These are phyloP conservation scores for Sylvia atricapilla DNA, from an alignment of 2,113 vertebrate species.

Conservation along the genomic window DNA sequence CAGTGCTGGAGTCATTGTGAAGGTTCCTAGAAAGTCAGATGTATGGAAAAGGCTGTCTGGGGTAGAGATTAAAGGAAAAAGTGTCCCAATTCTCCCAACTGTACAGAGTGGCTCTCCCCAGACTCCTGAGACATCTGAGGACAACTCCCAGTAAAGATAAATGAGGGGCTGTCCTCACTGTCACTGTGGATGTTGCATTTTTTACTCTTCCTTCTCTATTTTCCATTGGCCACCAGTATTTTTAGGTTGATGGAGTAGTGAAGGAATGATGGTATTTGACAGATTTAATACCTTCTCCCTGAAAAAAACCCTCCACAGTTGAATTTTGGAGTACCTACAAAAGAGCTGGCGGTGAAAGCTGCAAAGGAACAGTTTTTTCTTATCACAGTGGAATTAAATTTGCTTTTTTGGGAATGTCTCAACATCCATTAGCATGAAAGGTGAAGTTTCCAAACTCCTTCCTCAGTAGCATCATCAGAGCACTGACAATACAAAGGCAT, in stretches of 20 bases:
- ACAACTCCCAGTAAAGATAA: background rate
- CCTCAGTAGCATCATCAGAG: background rate
- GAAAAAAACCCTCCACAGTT: accelerated
- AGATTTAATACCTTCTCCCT: background rate
- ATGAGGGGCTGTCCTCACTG: background rate
- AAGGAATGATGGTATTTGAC: background rate
- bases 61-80: background rate
- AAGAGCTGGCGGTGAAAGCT: background rate
- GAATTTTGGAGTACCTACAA: background rate
- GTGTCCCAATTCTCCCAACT: background rate
- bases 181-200: background rate
- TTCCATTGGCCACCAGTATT: background rate
- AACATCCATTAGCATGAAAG: background rate
- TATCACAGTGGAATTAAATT: background rate
- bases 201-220: background rate
- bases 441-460: background rate
- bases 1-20: background rate
- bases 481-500: background rate
- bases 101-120: background rate
- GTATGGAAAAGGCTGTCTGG: background rate
- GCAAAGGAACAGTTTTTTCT: background rate
- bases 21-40: background rate
- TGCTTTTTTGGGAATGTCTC: background rate
- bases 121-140: background rate
- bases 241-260: background rate